Conservation (phyloP, 2,797 vertebrate species). For the Gadopsis bispinosus region DNA sequence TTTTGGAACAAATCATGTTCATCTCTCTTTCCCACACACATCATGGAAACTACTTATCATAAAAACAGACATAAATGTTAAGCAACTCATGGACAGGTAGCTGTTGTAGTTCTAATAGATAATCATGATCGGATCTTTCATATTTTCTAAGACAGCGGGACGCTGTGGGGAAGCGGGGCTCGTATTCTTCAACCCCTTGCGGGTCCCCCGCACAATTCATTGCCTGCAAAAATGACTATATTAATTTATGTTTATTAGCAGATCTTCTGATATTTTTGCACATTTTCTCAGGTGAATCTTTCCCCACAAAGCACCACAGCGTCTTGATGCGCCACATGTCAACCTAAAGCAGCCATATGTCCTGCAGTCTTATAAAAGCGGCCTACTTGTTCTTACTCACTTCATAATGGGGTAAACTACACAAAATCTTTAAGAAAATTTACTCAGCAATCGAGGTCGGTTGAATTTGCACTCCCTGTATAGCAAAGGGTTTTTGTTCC, state of each 20-base stretch:
- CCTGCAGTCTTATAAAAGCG: slow-evolving; percentile 31
- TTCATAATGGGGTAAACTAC: slow-evolving; percentile 56
- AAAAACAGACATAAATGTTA: slow-evolving; percentile 50
- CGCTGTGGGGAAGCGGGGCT: no score
- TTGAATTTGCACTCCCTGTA: slow-evolving; percentile 54
- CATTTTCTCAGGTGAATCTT: not conserved
- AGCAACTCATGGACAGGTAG: slow-evolving; percentile 13
- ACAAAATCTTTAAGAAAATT: slow-evolving; percentile 48
- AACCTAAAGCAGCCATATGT: not conserved
- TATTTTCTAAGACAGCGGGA: not conserved
- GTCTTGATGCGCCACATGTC: slow-evolving; percentile 21
- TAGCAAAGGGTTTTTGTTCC: slow-evolving; percentile 63
- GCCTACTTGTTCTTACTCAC: slow-evolving; percentile 6
- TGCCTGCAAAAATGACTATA: not conserved
- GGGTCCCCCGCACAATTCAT: not conserved
- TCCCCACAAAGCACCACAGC: not conserved
- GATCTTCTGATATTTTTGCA: not conserved
- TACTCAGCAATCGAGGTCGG: slow-evolving; percentile 51
- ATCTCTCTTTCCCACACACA: slow-evolving; percentile 77
- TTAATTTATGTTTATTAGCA: not conserved
- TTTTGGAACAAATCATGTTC: not conserved
- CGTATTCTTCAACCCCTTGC: no score
- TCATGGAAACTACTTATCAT: slow-evolving; percentile 68
- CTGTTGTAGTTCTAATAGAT: not conserved
- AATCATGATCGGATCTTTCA: no score